These are phyloP conservation scores for Trichonephila inaurata DNA, from an alignment of 1,140 invertebrate species.

Conservation along the genomic window DNA sequence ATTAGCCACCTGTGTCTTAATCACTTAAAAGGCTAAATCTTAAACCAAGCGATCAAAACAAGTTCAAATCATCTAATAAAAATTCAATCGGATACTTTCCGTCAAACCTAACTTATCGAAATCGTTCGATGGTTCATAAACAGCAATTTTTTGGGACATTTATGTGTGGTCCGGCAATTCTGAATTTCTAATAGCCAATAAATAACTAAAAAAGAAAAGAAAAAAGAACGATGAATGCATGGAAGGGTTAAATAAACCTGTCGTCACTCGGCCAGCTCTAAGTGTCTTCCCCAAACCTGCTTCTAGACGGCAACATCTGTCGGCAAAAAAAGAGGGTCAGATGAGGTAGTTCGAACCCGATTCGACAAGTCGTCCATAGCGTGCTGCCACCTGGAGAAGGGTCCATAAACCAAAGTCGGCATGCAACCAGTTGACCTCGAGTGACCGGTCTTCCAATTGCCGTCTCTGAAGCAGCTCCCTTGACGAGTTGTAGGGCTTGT, in stretches of 20 bases:
- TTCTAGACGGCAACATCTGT: conserved; percentile 54
- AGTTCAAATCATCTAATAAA: neutral
- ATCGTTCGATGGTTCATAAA: conserved; percentile 24
- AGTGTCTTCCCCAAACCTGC: conserved; percentile 41
- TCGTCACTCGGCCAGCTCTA: conserved; percentile 11
- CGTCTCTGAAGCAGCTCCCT: neutral
- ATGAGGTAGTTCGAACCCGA: conserved; percentile 55
- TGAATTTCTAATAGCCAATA: conserved; percentile 36
- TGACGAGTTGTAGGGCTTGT: neutral
- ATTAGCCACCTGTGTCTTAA: neutral
- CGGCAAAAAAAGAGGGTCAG: conserved; percentile 22
- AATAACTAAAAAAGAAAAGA: neutral
- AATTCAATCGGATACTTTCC: neutral
- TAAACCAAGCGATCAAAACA: neutral
- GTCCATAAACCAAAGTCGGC: conserved; percentile 39
- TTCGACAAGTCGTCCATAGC: neutral
- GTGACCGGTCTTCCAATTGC: conserved; percentile 47
- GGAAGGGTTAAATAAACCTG: conserved; percentile 60
- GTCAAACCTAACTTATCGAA: conserved; percentile 15
- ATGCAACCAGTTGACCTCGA: conserved; percentile 65
- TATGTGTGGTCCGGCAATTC: conserved; percentile 39
- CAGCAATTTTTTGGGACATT: conserved; percentile 36
- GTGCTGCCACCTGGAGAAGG: conserved; percentile 60
- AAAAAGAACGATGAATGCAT: neutral
- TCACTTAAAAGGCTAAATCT: neutral